Conservation (phyloP, 2,888 invertebrate genomes). For the Drosophila percnosoma region DNA sequence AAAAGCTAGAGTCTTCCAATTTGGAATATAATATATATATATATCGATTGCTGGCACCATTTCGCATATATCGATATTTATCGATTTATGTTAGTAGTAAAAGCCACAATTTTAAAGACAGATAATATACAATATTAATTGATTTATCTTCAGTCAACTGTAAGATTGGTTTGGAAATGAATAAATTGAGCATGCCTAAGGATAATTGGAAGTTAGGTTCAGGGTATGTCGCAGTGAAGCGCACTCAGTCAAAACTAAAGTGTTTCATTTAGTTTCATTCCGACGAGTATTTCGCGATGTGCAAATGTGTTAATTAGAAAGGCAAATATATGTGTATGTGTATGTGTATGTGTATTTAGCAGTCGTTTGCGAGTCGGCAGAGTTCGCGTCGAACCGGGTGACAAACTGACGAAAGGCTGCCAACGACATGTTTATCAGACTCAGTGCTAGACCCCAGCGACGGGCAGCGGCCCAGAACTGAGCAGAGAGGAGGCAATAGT, state of each 20-base stretch:
- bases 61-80: background rate
- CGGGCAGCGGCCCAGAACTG: background rate
- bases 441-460: background rate
- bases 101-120: background rate
- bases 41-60: background rate
- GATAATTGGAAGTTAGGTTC: background rate
- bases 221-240: background rate
- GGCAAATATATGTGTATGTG: conserved; percentile 29
- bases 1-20: background rate
- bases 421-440: conserved; percentile 45
- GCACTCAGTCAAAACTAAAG: background rate
- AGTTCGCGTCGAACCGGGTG: conserved; percentile 35
- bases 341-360: conserved; percentile 4
- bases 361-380: conserved; percentile 18
- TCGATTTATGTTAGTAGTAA: background rate
- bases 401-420: conserved; percentile 60
- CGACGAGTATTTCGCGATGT: conserved; percentile 18
- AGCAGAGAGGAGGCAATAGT: conserved; percentile 11
- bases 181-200: background rate
- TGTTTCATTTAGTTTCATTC: background rate
- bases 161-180: background rate
- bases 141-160: background rate
- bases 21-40: background rate
- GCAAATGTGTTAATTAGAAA: conserved; percentile 50
- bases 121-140: background rate